Evolutionary conservation across 2,888 invertebrate species (phyloP), one percentile per base, ranked within the genome.

Genomic region (Hyposoter dolosus): DNA sequence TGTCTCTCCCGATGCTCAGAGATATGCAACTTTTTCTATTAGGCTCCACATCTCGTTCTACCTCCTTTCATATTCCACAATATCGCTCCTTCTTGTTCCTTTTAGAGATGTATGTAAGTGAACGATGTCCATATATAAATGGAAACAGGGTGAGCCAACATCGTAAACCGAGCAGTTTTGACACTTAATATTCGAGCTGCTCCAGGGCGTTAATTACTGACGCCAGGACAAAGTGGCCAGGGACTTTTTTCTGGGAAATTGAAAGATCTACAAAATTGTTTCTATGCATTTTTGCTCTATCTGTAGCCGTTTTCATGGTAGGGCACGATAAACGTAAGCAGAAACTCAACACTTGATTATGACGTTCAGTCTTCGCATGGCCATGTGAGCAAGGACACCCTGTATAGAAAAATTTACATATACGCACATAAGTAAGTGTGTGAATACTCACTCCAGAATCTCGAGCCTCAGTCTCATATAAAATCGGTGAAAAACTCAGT

Each of bases 1-100:
- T 86, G 86, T 86, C 78, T 72, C 85, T 45, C 75, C 50, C 35
- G 79, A 80, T 65, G 76, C 77, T 81, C 68, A 35, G 85, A 82
- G 76, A 83, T 65, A 83, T 69, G 81, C 77, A 23, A 68, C 56
- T 68, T 82, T 78, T 86, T 83, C 81, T 81, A 77, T 82, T 81
- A 84, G 78, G 77, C 83, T 53, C 56, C 72, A 63, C 56, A 68
- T 77, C 78, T 74, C 86, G 53, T 81, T 83, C 76, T 72, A 68
- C 80, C 65, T 83, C 71, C 84, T 78, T 65, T 71, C 81, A 53
- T 83, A 82, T 69, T 50, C 53, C 63, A 47, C 83, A 82, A 86
- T 83, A 65, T 84, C 28, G 40, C 19, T 69, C 32, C 56, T 56
- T 56, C 66, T 45, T 56, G 19, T 40, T 45, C 32, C 40, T 32